Evolutionary conservation across 2,113 vertebrate genomes (phyloP), one percentile per base, ranked within the genome.

Genomic region (Morone chrysops): DNA sequence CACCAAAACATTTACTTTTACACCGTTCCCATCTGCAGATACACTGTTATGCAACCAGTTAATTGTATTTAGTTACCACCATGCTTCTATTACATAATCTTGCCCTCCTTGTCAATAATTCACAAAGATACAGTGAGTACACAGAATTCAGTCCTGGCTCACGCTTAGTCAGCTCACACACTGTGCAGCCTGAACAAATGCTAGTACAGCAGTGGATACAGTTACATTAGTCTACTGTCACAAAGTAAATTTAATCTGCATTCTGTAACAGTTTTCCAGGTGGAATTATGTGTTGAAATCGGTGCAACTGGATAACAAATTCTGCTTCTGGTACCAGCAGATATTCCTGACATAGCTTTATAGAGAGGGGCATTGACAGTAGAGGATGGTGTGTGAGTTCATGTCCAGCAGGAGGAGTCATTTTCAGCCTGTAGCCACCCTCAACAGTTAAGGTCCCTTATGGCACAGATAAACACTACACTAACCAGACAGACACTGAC

Each of bases 101-200:
- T 75, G 18, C 38, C 43, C 66, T 76, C 20, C 70, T 59, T 66
- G 72, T 92, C 72, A 90, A 88, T 90, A 78, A 89, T 89, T 92
- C 43, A 90, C 79, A 77, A 78, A 72, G 45, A 75, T 5, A 82
- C 56, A 72, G 50, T 8, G 57, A 78, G 41, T 36, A 48, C 54
- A 63, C 59, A 77, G 66, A 66, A 61, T 68, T 51, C 63, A 45
- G 22, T 14, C 41, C 71, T 47, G 65, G 78, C 14, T 71, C 65
- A 50, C 67, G 65, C n/a, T 8, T 2, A 31, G 31, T 41, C 59
- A n/a, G 43, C 54, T 8, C 70, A 12, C 20, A 72, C 45, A 31
- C 51, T 48, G 7, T 81, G 78, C 69, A 56, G 20, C 82, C 38
- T 56, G 61, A 80, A 53, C 71, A 67, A 65, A 77, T 40, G 47